Percentiles rank a stretch among this genome's conserved stretches.
Evolutionary conservation across 92 coral and sea anemone genomes (phyloP).

Genomic region (Metridium senile): DNA sequence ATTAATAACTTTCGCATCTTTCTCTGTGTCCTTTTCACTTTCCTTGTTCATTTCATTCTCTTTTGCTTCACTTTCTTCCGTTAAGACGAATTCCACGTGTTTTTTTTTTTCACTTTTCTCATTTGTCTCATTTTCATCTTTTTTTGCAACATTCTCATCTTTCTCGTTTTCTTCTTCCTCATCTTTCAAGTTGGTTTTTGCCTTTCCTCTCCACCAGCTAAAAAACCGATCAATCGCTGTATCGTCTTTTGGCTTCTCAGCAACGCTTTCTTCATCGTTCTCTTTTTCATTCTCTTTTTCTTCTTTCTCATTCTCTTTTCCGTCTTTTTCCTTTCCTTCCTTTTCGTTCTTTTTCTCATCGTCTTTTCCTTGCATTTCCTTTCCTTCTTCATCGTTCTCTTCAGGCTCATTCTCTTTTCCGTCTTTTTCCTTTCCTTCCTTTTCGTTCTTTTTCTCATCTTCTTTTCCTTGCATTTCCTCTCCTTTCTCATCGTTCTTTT

Average conservation of each 20-base stretch:
- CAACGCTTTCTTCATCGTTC: background rate
- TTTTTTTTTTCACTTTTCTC: background rate
- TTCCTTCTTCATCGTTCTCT: background rate
- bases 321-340: conserved; percentile 7
- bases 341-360: background rate
- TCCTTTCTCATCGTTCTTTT: background rate
- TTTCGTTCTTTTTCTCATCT: background rate
- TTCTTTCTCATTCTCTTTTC: too few relatives aligned
- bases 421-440: conserved; percentile 7
- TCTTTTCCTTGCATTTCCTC: conserved; percentile 3
- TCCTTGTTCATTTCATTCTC: conserved; percentile 7
- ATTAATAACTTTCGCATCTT: background rate
- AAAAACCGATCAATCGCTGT: background rate
- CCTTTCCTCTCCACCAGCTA: conserved; percentile 17
- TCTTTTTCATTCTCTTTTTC: background rate
- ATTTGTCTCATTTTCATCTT: background rate
- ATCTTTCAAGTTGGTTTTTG: conserved; percentile 4
- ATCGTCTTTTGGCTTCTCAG: background rate
- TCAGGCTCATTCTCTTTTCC: background rate
- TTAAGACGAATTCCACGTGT: background rate
- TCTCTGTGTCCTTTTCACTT: background rate
- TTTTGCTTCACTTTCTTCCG: background rate
- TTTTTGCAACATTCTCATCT: conserved; percentile 13
- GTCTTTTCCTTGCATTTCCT: conserved; percentile 2
- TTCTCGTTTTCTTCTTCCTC: conserved; percentile 14